Evolutionary conservation across 2,888 invertebrate species (phyloP).

Genomic region (Orthosia incerta): DNA sequence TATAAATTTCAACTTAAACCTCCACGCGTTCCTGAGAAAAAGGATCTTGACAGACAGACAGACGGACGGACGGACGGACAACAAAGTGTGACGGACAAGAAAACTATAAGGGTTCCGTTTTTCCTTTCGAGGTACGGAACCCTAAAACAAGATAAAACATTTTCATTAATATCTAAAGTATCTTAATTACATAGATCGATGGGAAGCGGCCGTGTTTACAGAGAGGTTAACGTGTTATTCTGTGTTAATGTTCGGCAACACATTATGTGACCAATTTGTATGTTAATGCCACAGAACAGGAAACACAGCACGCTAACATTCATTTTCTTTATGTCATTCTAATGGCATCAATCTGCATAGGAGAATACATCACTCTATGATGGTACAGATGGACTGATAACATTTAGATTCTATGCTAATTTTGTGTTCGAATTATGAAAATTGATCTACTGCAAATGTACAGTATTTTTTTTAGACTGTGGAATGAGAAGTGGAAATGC

Average conservation of each 20-base stretch:
- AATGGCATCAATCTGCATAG: conserved; percentile 40
- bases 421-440: too few species aligned
- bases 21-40: too few species aligned
- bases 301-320: conserved; percentile 36
- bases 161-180: conserved; percentile 15
- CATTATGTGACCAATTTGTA: conserved; percentile 60
- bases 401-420: background rate
- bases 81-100: too few species aligned
- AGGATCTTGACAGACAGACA: too few species aligned
- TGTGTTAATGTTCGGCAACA: conserved; percentile 46
- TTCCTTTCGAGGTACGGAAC: too few species aligned
- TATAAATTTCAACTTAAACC: too few species aligned
- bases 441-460: too few species aligned
- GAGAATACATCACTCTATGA: conserved; percentile 18
- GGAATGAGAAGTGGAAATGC: too few species aligned
- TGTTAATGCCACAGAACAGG: conserved; percentile 51
- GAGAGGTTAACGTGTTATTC: conserved; percentile 36
- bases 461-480: background rate
- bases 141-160: too few species aligned
- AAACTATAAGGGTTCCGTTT: too few species aligned
- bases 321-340: conserved; percentile 44
- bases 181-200: conserved; percentile 40
- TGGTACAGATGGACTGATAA: conserved; percentile 6
- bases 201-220: conserved; percentile 36
- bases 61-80: too few species aligned